Percentiles rank a stretch among this genome's conserved stretches.
phyloP scores from a whole-genome alignment of 92 coral and sea anemone genomes.

The Actinostola sp. region DNA sequence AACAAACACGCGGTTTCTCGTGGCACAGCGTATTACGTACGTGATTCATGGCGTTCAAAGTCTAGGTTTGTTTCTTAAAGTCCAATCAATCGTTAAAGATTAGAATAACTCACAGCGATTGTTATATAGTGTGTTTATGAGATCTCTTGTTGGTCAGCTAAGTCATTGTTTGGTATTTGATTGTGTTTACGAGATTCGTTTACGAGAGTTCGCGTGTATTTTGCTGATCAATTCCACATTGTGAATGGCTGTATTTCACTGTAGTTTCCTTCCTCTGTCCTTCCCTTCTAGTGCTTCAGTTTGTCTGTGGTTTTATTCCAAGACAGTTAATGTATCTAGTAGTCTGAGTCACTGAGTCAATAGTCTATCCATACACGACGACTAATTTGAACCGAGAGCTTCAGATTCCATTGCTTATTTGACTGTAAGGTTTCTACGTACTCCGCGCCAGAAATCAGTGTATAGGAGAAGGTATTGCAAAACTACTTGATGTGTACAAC shows the following conservation, averaged over 20 bases:
- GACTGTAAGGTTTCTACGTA: too few relatives aligned
- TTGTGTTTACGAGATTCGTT: too few relatives aligned
- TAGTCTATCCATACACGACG: too few relatives aligned
- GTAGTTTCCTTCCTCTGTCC: neutral
- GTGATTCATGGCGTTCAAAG: neutral
- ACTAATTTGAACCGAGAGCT: neutral
- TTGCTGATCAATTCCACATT: neutral
- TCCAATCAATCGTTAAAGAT: neutral
- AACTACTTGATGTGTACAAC: too few relatives aligned
- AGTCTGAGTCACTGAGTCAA: too few relatives aligned
- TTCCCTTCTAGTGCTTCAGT: neutral
- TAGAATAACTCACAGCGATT: neutral
- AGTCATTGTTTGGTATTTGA: neutral
- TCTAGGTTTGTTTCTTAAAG: neutral
- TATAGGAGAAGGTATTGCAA: too few relatives aligned
- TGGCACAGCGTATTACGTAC: neutral
- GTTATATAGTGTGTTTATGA: neutral
- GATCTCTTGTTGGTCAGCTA: neutral
- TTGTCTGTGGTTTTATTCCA: conserved; percentile 1
- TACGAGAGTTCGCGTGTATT: neutral
- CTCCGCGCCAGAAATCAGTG: too few relatives aligned
- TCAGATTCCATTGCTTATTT: neutral
- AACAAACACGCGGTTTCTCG: neutral
- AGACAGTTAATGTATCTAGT: too few relatives aligned
- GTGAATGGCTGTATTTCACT: neutral